Conservation (phyloP, 2,888 invertebrate genomes). For the Acronicta alni region DNA sequence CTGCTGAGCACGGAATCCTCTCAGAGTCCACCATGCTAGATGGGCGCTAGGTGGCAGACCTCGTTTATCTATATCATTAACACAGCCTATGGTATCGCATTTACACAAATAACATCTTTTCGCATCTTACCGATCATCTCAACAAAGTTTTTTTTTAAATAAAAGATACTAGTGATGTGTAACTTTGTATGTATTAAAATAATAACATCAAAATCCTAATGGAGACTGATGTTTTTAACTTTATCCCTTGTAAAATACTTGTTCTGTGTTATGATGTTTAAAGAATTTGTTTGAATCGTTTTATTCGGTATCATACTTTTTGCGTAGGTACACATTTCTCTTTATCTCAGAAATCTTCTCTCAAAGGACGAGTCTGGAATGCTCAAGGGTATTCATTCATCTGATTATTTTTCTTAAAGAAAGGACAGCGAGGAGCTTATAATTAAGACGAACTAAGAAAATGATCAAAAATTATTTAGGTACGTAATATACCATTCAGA, state of each 20-base stretch:
- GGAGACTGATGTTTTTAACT: conserved; percentile 10
- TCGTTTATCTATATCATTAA: too few species aligned
- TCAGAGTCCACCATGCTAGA: too few species aligned
- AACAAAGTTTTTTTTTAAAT: too few species aligned
- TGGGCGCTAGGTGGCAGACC: too few species aligned
- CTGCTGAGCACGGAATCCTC: too few species aligned
- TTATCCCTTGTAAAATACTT: conserved; percentile 28
- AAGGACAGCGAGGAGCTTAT: conserved; percentile 73
- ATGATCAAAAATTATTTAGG: conserved; percentile 57
- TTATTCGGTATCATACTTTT: conserved; percentile 73
- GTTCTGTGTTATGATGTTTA: conserved; percentile 61
- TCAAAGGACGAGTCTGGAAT: conserved; percentile 79
- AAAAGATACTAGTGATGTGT: too few species aligned
- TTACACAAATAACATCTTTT: too few species aligned
- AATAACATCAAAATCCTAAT: not conserved
- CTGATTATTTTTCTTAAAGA: conserved; percentile 78
- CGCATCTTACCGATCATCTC: too few species aligned
- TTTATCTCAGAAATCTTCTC: conserved; percentile 79
- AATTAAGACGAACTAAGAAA: conserved; percentile 63
- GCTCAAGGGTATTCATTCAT: conserved; percentile 81
- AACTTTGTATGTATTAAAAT: too few species aligned
- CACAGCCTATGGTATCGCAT: too few species aligned
- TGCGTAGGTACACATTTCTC: conserved; percentile 72
- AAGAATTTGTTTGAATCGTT: conserved; percentile 77
- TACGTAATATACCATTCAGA: conserved; percentile 24